Evolutionary conservation across 2,888 invertebrate genomes (phyloP).

Genomic region (Aspidiotus destructor): DNA sequence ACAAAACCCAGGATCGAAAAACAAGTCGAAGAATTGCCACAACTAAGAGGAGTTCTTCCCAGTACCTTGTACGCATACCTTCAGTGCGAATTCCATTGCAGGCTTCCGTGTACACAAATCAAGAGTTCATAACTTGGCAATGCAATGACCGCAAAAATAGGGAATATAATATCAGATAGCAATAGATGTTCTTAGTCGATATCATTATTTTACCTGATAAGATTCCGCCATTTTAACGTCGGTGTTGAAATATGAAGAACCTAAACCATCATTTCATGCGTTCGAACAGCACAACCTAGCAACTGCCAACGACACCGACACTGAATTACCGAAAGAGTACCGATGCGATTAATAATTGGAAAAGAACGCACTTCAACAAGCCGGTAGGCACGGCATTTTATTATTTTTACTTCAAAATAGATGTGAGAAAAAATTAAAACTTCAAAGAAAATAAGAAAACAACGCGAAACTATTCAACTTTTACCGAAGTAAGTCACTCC

Average conservation of each 20-base stretch:
- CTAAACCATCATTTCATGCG: slow-evolving; percentile 13
- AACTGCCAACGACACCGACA: slow-evolving; percentile 3
- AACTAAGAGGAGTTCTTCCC: too few species aligned
- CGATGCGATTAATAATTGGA: neutral
- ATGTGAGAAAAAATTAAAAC: slow-evolving; percentile 11
- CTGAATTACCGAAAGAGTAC: neutral
- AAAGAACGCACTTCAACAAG: neutral
- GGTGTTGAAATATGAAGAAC: slow-evolving; percentile 5
- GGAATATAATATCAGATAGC: too few species aligned
- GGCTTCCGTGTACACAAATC: too few species aligned
- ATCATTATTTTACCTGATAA: slow-evolving; percentile 15
- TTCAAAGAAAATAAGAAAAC: slow-evolving; percentile 4
- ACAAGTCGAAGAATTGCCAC: too few species aligned
- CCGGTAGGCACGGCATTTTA: neutral
- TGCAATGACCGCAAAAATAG: too few species aligned
- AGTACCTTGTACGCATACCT: too few species aligned
- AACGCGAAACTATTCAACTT: slow-evolving; percentile 14
- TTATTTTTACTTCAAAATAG: neutral
- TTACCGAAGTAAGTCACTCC: slow-evolving; percentile 10
- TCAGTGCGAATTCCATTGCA: too few species aligned
- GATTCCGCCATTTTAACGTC: slow-evolving; percentile 24
- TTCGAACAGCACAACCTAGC: neutral
- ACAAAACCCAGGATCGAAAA: too few species aligned
- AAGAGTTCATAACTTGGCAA: too few species aligned
- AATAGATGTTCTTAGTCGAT: too few species aligned